Evolutionary conservation across 2,797 vertebrate species (phyloP).

Genomic region (Sylvia borin): DNA sequence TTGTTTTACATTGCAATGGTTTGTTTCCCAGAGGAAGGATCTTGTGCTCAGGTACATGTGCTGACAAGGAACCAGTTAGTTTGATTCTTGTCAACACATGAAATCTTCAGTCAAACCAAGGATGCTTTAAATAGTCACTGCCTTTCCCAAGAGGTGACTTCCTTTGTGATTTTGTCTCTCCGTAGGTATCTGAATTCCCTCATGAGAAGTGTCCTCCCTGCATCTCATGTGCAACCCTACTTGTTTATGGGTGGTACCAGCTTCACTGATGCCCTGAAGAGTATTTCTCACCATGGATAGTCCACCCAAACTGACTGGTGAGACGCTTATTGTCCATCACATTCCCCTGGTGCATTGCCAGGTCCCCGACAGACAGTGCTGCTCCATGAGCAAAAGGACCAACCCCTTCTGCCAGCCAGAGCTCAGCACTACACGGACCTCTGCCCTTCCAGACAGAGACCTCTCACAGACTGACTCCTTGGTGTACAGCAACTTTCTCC

Average conservation of each 20-base stretch:
- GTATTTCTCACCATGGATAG: slow-evolving; percentile 86
- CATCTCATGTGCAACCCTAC: slow-evolving; percentile 30
- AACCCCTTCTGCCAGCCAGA: slow-evolving; percentile 88
- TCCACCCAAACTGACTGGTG: slow-evolving; percentile 90
- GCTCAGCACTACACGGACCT: slow-evolving; percentile 83
- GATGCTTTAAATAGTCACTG: neutral
- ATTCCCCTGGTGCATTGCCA: slow-evolving; percentile 98
- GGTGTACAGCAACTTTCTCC: slow-evolving; percentile 88
- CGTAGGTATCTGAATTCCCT: slow-evolving; percentile 30
- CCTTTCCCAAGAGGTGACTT: slow-evolving; percentile 9
- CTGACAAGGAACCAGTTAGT: neutral
- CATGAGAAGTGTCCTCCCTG: slow-evolving; percentile 54
- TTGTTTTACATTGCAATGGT: neutral
- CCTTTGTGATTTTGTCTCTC: slow-evolving; percentile 24
- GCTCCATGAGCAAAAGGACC: slow-evolving; percentile 79
- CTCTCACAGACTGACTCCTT: slow-evolving; percentile 88
- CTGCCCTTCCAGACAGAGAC: slow-evolving; percentile 88
- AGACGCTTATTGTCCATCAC: slow-evolving; percentile 97
- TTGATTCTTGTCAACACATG: neutral
- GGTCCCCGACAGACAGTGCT: slow-evolving; percentile 86
- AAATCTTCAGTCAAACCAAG: neutral
- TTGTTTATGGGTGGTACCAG: slow-evolving; percentile 67
- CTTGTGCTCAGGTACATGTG: neutral
- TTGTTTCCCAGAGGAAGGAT: neutral
- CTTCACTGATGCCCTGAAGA: slow-evolving; percentile 74